phyloP scores from a whole-genome alignment of 53 echinoderm and acorn worm species.

The Actinopyga echinites region DNA sequence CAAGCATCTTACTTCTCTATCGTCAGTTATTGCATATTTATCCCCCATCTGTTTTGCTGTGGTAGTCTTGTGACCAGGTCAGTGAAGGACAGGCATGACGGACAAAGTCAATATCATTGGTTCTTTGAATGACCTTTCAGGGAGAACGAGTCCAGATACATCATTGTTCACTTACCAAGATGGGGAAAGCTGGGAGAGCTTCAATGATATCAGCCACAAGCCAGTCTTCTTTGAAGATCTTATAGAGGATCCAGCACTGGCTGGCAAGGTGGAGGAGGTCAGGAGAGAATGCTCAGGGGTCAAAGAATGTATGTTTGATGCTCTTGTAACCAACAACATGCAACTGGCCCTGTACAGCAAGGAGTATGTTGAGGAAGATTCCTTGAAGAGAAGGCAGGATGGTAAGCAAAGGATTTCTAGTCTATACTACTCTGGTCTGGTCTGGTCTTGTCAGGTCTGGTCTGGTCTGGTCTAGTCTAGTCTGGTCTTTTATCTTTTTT shows the following conservation, averaged over 20 bases:
- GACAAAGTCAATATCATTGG: no score
- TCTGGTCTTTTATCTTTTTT: neutral
- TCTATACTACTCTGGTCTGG: no score
- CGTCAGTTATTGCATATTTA: no score
- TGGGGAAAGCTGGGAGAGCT: constrained; percentile 44
- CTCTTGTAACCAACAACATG: constrained; percentile 60
- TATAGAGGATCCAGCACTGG: constrained; percentile 5
- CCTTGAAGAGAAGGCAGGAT: neutral
- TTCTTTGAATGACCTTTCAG: constrained; percentile 21
- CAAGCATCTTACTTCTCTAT: no score
- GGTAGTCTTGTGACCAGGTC: no score
- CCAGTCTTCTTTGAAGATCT: constrained; percentile 60
- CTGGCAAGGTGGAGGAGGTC: neutral
- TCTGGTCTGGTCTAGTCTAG: neutral
- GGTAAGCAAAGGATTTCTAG: neutral
- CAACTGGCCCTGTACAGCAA: neutral
- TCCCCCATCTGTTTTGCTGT: no score
- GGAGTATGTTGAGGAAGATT: constrained; percentile 14
- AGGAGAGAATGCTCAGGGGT: constrained; percentile 3
- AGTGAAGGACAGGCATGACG: no score
- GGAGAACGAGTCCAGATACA: constrained; percentile 39
- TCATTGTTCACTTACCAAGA: constrained; percentile 64
- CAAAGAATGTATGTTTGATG: constrained; percentile 60
- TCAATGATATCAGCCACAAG: constrained; percentile 45
- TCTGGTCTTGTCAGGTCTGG: neutral